These are phyloP conservation scores for Coenobita brevimanus DNA, from an alignment of 1,140 invertebrate genomes.

Conservation along the genomic window DNA sequence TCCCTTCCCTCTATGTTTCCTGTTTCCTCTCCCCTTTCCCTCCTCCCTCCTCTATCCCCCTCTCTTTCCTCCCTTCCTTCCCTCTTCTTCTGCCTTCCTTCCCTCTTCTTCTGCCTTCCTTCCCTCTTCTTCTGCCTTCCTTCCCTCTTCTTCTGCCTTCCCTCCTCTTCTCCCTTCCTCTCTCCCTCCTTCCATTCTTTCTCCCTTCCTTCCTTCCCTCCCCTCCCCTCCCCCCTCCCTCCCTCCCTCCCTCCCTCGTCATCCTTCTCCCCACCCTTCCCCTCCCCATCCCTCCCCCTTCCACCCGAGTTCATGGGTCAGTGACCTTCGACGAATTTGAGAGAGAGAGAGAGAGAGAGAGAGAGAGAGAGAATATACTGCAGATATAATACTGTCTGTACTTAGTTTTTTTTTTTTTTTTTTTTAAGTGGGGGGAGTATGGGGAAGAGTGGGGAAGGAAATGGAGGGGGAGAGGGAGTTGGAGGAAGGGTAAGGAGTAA, in stretches of 20 bases:
- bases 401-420: too few species aligned
- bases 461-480: neutral
- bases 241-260: too few species aligned
- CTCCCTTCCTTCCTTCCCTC: neutral
- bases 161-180: neutral
- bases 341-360: constrained; percentile 3
- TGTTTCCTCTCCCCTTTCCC: too few species aligned
- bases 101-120: neutral
- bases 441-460: neutral
- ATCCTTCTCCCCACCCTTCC: too few species aligned
- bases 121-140: neutral
- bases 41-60: neutral
- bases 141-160: neutral
- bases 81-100: neutral
- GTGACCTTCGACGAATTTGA: neutral
- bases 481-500: neutral
- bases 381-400: too few species aligned
- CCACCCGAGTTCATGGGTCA: neutral
- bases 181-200: neutral
- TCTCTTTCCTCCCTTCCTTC: constrained; percentile 2
- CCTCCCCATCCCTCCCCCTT: too few species aligned
- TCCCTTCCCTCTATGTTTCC: too few species aligned
- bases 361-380: too few species aligned
- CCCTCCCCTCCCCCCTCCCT: neutral
- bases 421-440: neutral